Percentiles rank a stretch among this genome's conserved stretches.
Evolutionary conservation across 2,113 vertebrate species (phyloP).

Genomic region (Hydropotes inermis): DNA sequence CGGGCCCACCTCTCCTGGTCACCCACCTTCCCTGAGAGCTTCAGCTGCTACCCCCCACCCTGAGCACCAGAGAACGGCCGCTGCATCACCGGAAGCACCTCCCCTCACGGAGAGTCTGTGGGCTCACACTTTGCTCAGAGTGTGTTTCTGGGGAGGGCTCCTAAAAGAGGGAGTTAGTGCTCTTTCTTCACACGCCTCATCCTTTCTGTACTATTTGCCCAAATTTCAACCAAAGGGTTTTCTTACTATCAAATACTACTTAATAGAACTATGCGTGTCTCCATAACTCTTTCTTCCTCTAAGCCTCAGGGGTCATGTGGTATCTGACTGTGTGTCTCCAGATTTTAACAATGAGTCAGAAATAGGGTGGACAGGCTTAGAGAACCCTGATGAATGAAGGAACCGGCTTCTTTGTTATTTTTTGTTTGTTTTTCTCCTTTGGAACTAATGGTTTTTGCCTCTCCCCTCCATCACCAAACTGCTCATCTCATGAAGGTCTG

Average conservation of each 20-base stretch:
- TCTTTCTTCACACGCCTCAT: not conserved
- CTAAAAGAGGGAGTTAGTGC: not conserved
- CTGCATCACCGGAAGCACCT: not conserved
- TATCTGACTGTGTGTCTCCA: not conserved
- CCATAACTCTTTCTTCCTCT: not conserved
- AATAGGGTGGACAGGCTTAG: not conserved
- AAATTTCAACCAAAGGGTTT: not conserved
- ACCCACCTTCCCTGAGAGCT: not conserved
- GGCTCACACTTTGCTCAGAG: not conserved
- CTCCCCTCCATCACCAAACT: no score
- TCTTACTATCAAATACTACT: not conserved
- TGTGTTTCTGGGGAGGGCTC: not conserved
- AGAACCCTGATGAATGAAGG: not conserved
- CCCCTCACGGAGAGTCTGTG: fast-evolving
- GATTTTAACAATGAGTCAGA: not conserved
- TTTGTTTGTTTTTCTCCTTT: not conserved
- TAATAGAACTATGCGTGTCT: not conserved
- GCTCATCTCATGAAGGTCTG: not conserved
- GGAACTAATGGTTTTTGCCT: not conserved
- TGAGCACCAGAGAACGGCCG: not conserved
- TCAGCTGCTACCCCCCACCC: fast-evolving
- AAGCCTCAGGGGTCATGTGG: not conserved
- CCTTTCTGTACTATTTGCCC: not conserved
- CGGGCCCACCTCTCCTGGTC: not conserved
- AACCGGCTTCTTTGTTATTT: not conserved